Base-by-base conservation (phyloP, 1,140 invertebrate genomes). In the Ceratina australensis region DNA sequence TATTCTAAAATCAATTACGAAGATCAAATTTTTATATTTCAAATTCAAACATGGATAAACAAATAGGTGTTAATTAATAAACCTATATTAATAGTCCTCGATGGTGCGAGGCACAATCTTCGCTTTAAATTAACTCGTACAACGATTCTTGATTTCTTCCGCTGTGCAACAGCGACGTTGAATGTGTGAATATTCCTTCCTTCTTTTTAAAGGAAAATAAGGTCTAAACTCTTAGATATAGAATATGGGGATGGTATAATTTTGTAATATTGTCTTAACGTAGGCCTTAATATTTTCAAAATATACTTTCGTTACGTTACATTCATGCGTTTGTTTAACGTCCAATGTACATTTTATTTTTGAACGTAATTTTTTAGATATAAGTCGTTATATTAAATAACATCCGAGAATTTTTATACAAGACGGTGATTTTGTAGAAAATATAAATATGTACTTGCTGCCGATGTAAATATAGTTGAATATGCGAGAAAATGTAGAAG, bases 381-480 rank as follows among this genome's bases (percentile, higher is more conserved):
- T 78, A 80, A 76, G 80, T 66, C 66, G 26, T 67, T 78, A 75
- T 80, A 85, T 80, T 72, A 83, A 42, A 24, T 67, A 47, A 42
- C 2, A 49, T 72, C 54, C 18, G n/a, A 4, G 20, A 16, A 59
- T 50, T 73, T 73, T 65, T 65, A 26, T 73, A 65, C 28, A 56
- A 63, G 66, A 74, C 59, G 59, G 13, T 20, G 18, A 12, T 57
- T 73, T 33, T 63, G 13, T 57, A 47, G 16, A 66, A 56, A 26
- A 56, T 26, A 60, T 26, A 47, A 12, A 8, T 24, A 26, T 69
- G 18, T 60, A 59, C n/a, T 59, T 68, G n/a, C 24, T 24, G 28
- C 8, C 16, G 0, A 56, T 12, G 15, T 7, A 52, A 47, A 60
- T 68, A 50, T 49, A 59, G 20, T 18, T 69, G 24, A 49, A 66